Conservation (phyloP, 2,797 vertebrate species). For the Crocidura indochinensis region DNA sequence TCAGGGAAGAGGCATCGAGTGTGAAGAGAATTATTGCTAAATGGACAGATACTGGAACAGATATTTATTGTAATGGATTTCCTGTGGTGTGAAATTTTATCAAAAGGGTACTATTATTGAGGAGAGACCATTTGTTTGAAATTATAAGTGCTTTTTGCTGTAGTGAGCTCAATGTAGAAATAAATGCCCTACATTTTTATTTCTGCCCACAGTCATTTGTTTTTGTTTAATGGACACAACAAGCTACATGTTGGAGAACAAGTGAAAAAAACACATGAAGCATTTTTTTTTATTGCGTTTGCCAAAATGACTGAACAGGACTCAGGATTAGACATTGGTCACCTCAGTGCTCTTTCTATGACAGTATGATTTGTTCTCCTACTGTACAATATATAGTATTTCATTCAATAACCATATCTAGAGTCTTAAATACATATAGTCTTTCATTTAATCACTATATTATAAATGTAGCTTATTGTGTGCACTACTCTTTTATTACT, state of each 20-base stretch:
- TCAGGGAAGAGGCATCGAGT: conserved; percentile 71
- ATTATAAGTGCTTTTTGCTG: conserved; percentile 76
- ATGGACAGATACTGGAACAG: conserved; percentile 80
- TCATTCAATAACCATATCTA: conserved; percentile 42
- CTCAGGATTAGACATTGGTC: background rate
- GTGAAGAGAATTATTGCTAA: conserved; percentile 78
- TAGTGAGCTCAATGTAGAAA: conserved; percentile 75
- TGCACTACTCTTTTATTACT: conserved; percentile 2
- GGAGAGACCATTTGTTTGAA: conserved; percentile 79
- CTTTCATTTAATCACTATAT: no score
- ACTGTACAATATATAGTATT: conserved; percentile 47
- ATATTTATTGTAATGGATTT: conserved; percentile 86
- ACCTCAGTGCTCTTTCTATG: conserved; percentile 10
- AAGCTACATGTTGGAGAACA: conserved; percentile 47
- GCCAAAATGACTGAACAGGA: background rate
- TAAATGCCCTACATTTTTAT: conserved; percentile 74
- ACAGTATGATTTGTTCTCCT: conserved; percentile 4
- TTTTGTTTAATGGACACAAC: conserved; percentile 69
- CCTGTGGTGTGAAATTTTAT: conserved; percentile 82
- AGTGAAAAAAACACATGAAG: conserved; percentile 39
- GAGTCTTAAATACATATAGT: no score
- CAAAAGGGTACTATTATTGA: conserved; percentile 70
- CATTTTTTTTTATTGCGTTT: conserved; percentile 55
- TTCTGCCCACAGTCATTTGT: conserved; percentile 71
- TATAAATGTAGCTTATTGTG: background rate